Base-by-base conservation (phyloP, 1,140 invertebrate species). In the Neuroterus valhalla region DNA sequence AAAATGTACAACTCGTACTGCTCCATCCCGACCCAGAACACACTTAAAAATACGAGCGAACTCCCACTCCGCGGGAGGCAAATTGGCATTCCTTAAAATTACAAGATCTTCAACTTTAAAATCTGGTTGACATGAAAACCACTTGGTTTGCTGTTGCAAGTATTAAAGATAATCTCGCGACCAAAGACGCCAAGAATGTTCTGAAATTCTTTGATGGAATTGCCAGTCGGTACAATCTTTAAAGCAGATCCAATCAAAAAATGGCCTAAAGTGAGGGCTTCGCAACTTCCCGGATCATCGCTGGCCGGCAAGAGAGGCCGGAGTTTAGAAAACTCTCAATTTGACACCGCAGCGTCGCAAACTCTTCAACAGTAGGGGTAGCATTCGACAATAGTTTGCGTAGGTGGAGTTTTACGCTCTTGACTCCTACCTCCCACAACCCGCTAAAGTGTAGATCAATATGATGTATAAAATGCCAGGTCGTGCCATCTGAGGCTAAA, bases 321-420 rank as follows among this genome's bases (percentile, higher is more conserved):
- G 1, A 81, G 82, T 82, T 84, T n/a, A 84, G 26, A 43, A 55
- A 74, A 2, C 75, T 67, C 70, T 84, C 82, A 17, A 82, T 72
- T 50, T 80, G 68, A 21, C 21, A 8, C 5, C 78, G 68, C 10
- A 82, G n/a, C 2, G 79, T 84, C 3, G 23, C n/a, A 26, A 81
- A 71, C 44, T 82, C 79, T 71, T 80, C 79, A 74, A 38, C 77
- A 1, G 81, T 78, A 0, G 76, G 45, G 10, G 44, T 69, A 21
- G 50, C n/a, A 26, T 78, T 70, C 1, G 72, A 72, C 3, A 84
- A 14, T 1, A 81, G 62, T 67, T 72, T 44, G 6, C 62, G 43
- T 1, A 81, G 43, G 45, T 81, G 78, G 55, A 66, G 38, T 50
- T 80, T 80, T n/a, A n/a, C n/a, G n/a, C n/a, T n/a, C n/a, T n/a